These are phyloP conservation scores for Amblyopsis hoosieri DNA, from an alignment of 2,797 vertebrate species.

Conservation along the genomic window DNA sequence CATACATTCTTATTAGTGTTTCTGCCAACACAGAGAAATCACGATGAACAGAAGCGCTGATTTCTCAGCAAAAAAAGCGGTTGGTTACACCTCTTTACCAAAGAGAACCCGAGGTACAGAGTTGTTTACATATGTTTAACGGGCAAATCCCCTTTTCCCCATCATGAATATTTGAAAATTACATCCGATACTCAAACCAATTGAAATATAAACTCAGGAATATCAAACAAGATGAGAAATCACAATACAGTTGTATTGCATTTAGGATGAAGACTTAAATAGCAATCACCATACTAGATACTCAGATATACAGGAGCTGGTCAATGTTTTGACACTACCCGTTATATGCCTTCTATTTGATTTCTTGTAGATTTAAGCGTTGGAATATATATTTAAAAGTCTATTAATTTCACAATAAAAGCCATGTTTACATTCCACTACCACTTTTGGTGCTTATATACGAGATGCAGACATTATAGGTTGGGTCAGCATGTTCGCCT, in stretches of 20 bases:
- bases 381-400: neutral
- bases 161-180: slow-evolving; percentile 14
- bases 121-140: slow-evolving; percentile 54
- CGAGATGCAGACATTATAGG: slow-evolving; percentile 5
- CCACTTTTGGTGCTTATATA: slow-evolving; percentile 7
- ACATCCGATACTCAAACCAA: slow-evolving; percentile 35
- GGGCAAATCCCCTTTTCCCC: neutral
- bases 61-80: slow-evolving; percentile 42
- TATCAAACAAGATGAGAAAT: slow-evolving; percentile 28
- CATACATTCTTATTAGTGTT: slow-evolving; percentile 73
- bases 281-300: too few species aligned
- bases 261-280: too few species aligned
- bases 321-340: slow-evolving; percentile 23
- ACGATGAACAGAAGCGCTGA: slow-evolving; percentile 46
- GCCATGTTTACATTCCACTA: neutral
- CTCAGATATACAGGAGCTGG: slow-evolving; percentile 12
- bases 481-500: slow-evolving; percentile 5
- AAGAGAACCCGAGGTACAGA: slow-evolving; percentile 68
- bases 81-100: slow-evolving; percentile 29
- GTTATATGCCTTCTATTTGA: neutral
- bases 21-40: slow-evolving; percentile 71
- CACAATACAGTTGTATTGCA: slow-evolving; percentile 35
- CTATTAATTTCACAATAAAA: neutral
- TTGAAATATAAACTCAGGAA: slow-evolving; percentile 43
- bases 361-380: neutral